Base-by-base conservation (phyloP, 2,888 invertebrate genomes). In the Oscheius onirici region DNA sequence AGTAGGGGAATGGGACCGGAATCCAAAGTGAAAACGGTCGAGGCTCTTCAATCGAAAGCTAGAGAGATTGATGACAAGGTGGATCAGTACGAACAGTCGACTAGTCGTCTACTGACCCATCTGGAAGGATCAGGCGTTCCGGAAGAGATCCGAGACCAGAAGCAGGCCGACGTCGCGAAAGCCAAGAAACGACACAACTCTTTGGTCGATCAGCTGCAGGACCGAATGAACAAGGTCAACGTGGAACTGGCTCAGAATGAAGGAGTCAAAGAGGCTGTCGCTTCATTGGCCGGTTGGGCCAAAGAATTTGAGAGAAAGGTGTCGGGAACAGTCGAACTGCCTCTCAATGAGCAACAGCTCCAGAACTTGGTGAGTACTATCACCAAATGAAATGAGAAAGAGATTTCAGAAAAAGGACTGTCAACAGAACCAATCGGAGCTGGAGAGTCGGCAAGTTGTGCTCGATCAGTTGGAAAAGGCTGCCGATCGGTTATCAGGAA, bases 221-320 rank as follows among this genome's bases (percentile, higher is more conserved):
- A 72, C n/a, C 70, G 66, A 13, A 71, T 78, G 71, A 80, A 77
- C 69, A 74, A 76, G 17, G 75, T 77, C 13, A 74, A 76, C 0
- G 71, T 75, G 0, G 58, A 76, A 17, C 69, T 75, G 43, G 80
- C 80, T 3, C 75, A 67, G 20, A 76, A 75, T 11, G 82, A 82
- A 72, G 82, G 79, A 17, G 75, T 80, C 20, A 76, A 74, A 51
- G 72, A 79, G 13, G 77, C 79, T 2, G 74, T 75, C 17, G 54
- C 49, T n/a, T 73, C 75, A 28, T 40, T 80, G 41, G 67, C 69
- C 15, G 58, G 34, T 13, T 82, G 80, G 80, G 73, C 73, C 51
- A 20, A 24, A 1, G 57, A 73, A 15, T 74, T 75, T 22, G 74
- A 72, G 10, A 46, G 68, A 26, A 55, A 57, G 40, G 76, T 74